A percentile compares a stretch with the other conserved stretches of the same genome.
phyloP scores from a whole-genome alignment of 2,113 vertebrate species.

The Brachyhypopomus gauderio region DNA sequence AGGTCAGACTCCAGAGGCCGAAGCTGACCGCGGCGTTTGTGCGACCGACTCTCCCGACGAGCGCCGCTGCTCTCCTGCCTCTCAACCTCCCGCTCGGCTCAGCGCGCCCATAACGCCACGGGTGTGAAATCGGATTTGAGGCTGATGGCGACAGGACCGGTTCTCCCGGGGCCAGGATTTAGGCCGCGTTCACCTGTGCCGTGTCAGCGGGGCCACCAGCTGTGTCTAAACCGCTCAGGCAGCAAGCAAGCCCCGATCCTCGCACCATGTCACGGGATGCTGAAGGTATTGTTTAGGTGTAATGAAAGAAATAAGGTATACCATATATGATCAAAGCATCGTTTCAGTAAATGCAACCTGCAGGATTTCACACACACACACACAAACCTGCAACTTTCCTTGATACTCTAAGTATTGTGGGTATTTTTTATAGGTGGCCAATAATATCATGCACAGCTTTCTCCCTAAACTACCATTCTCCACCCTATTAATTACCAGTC shows the following conservation, averaged over 20 bases:
- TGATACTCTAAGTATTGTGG: too few species aligned
- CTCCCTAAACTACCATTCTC: too few species aligned
- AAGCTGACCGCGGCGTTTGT: not conserved
- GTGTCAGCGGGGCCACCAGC: not conserved
- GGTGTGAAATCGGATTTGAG: conserved; percentile 71
- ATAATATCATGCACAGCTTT: too few species aligned
- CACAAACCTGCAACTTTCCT: too few species aligned
- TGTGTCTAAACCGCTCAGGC: conserved; percentile 17
- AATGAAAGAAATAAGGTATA: conserved; percentile 3
- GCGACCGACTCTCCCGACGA: not conserved
- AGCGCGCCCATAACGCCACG: conserved; percentile 60
- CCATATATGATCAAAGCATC: not conserved
- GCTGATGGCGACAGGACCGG: conserved; percentile 40
- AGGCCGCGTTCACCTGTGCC: conserved; percentile 17
- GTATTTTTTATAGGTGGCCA: too few species aligned
- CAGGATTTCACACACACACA: not conserved
- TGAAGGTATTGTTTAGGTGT: too few species aligned
- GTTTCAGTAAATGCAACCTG: not conserved
- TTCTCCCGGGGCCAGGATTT: conserved; percentile 3
- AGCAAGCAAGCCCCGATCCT: too few species aligned
- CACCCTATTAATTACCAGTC: too few species aligned
- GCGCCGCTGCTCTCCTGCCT: too few species aligned
- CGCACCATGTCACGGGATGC: too few species aligned
- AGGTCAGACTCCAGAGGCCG: not conserved
- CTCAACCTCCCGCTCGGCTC: not conserved